Percentiles rank a stretch among this genome's conserved stretches.
These are phyloP conservation scores for Eilema sororculum DNA, from an alignment of 2,888 invertebrate species.

Conservation along the genomic window DNA sequence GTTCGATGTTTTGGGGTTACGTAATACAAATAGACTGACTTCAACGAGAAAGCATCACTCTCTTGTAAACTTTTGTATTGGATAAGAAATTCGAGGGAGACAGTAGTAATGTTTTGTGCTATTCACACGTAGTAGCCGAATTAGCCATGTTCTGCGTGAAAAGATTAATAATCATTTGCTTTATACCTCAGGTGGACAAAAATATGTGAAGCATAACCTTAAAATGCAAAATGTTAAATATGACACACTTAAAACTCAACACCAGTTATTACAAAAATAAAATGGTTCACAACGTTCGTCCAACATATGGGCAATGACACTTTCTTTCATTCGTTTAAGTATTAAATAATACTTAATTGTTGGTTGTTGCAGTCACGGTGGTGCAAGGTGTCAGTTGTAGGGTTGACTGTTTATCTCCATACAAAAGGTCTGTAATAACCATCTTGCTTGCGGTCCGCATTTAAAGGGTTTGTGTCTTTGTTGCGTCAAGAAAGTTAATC, in stretches of 20 bases:
- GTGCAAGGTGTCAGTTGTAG: constrained; percentile 79
- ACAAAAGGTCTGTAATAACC: constrained; percentile 58
- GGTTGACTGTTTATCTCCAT: constrained; percentile 79
- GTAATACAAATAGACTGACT: too few species aligned
- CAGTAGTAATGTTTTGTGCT: background rate
- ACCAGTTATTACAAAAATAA: constrained; percentile 45
- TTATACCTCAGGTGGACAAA: too few species aligned
- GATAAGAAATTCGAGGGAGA: too few species aligned
- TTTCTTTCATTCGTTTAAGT: constrained; percentile 69
- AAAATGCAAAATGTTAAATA: constrained; percentile 46
- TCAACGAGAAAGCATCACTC: too few species aligned
- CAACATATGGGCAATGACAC: constrained; percentile 79
- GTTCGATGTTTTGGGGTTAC: background rate
- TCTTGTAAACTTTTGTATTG: too few species aligned
- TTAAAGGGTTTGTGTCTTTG: constrained; percentile 72
- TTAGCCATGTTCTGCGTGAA: too few species aligned
- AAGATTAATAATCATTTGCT: too few species aligned
- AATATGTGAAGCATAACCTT: constrained; percentile 12
- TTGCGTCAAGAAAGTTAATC: constrained; percentile 59
- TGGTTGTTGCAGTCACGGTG: constrained; percentile 75
- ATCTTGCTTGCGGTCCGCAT: constrained; percentile 62
- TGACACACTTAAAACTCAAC: constrained; percentile 46
- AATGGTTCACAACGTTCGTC: constrained; percentile 60
- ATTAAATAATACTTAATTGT: constrained; percentile 80
- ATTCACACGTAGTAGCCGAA: too few species aligned